Percentiles rank a stretch among this genome's conserved stretches.
Evolutionary conservation across 1,140 invertebrate species (phyloP).

Genomic region (Drosophila eugracilis): DNA sequence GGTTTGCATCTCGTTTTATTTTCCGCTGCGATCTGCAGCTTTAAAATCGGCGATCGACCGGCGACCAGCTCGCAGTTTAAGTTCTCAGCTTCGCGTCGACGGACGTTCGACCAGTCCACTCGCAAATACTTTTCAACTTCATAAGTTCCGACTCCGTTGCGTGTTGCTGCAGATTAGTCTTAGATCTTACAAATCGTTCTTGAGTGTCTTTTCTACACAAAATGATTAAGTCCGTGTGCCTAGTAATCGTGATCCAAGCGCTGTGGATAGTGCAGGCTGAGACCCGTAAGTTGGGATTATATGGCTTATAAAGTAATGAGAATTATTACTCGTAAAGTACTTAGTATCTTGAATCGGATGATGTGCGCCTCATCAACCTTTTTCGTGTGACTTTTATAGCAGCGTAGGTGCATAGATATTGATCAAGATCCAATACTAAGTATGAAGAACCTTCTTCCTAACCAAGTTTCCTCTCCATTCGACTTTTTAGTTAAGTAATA

Average conservation of each 20-base stretch:
- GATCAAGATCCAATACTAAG: too few species aligned
- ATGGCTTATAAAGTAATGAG: not conserved
- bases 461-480: too few species aligned
- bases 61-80: slow-evolving; percentile 58
- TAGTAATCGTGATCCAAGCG: slow-evolving; percentile 49
- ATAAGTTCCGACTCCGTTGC: slow-evolving; percentile 1
- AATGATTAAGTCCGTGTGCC: slow-evolving; percentile 55
- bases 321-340: not conserved
- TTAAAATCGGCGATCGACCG: slow-evolving; percentile 61
- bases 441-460: too few species aligned
- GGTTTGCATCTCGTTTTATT: slow-evolving; percentile 38
- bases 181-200: slow-evolving; percentile 1
- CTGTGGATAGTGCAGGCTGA: slow-evolving; percentile 46
- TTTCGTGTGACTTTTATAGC: too few species aligned
- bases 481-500: too few species aligned
- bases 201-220: slow-evolving; percentile 18
- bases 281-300: slow-evolving; percentile 57
- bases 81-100: slow-evolving; percentile 62
- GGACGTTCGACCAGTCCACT: slow-evolving; percentile 40
- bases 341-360: not conserved
- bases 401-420: too few species aligned
- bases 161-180: slow-evolving; percentile 1
- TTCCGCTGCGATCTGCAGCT: slow-evolving; percentile 23
- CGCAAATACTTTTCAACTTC: slow-evolving; percentile 5
- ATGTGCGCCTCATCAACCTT: too few species aligned